Evolutionary conservation across 37 sponge, comb jelly and placozoan species (phyloP).

Genomic region (Theonella swinhoei): DNA sequence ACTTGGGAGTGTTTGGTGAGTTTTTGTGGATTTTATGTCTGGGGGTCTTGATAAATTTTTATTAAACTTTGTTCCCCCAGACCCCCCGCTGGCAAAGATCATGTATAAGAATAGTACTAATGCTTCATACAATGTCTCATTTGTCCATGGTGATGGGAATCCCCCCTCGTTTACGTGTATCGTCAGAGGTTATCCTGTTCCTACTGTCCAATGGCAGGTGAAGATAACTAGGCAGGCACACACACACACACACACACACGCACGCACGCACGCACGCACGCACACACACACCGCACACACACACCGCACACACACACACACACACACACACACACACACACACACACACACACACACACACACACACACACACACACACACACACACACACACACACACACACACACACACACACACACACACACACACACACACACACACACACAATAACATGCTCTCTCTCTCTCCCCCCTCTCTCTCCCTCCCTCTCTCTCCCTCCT

Average conservation of each 20-base stretch:
- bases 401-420: background rate
- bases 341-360: background rate
- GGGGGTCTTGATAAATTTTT: too few relatives aligned
- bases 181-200: constrained; percentile 14
- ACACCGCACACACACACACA: too few relatives aligned
- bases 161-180: constrained; percentile 25
- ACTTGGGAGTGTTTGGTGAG: background rate
- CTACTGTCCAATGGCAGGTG: constrained; percentile 22
- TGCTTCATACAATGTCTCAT: background rate
- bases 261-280: background rate
- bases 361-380: background rate
- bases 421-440: background rate
- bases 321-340: background rate
- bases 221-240: background rate
- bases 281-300: too few relatives aligned
- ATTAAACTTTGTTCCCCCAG: background rate
- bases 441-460: too few relatives aligned
- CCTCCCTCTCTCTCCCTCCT: too few relatives aligned
- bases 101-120: background rate
- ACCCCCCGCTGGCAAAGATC: too few relatives aligned
- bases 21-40: background rate
- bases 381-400: constrained; percentile 1
- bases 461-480: too few relatives aligned
- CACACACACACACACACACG: constrained; percentile 3
- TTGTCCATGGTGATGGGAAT: background rate